Evolutionary conservation across 2,797 vertebrate species (phyloP).

Genomic region (Zalophus californianus): DNA sequence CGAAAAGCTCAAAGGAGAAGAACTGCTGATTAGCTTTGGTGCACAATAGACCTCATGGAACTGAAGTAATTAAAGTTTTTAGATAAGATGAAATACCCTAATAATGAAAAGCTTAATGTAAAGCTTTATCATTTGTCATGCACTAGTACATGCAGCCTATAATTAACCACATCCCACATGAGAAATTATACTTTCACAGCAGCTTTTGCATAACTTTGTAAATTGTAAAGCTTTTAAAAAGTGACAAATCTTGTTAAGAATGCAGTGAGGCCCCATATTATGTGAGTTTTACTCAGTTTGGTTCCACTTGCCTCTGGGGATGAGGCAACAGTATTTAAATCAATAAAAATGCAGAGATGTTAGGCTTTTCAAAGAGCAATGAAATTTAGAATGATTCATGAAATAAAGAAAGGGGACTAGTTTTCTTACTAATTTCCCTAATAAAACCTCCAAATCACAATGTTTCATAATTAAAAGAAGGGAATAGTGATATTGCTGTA

Average conservation of each 20-base stretch:
- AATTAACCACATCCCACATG: constrained; percentile 79
- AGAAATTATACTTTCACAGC: constrained; percentile 76
- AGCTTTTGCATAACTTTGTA: constrained; percentile 66
- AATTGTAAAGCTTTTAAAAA: constrained; percentile 72
- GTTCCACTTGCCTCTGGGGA: constrained; percentile 42
- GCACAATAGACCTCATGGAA: constrained; percentile 79
- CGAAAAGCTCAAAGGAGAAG: constrained; percentile 78
- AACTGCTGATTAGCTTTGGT: constrained; percentile 77
- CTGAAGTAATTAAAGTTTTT: constrained; percentile 82
- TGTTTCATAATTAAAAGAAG: constrained; percentile 1
- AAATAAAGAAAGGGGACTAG: not conserved
- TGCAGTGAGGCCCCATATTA: constrained; percentile 26
- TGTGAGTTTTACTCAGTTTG: constrained; percentile 56
- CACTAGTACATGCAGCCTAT: constrained; percentile 63
- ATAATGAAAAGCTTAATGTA: constrained; percentile 83
- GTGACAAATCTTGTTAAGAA: constrained; percentile 66
- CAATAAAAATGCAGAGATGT: not conserved
- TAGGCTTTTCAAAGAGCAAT: constrained; percentile 34
- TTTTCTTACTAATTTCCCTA: not conserved
- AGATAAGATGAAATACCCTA: constrained; percentile 80
- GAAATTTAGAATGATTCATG: not conserved
- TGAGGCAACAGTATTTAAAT: not conserved
- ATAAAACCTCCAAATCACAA: not conserved
- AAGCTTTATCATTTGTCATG: constrained; percentile 77
- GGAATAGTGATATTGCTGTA: not conserved